phyloP scores from a whole-genome alignment of 2,888 invertebrate genomes.

The Branchipolynoe longqiensis region DNA sequence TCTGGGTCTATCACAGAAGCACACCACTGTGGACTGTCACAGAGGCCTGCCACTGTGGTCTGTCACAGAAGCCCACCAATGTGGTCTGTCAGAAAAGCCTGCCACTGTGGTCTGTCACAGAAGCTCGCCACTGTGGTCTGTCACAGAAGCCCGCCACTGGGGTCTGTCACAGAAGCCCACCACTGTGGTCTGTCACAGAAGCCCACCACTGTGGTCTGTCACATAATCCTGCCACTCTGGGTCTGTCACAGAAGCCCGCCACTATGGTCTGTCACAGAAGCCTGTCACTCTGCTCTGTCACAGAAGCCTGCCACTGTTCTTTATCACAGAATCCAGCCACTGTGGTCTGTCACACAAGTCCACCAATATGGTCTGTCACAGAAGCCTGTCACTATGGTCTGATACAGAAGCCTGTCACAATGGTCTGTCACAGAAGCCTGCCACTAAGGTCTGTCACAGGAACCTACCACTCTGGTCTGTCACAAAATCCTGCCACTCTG shows the following conservation, averaged over 20 bases:
- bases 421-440: not conserved
- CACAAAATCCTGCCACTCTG: not conserved
- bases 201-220: not conserved
- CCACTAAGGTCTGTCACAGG: not conserved
- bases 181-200: not conserved
- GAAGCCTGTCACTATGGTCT: not conserved
- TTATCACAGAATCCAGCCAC: not conserved
- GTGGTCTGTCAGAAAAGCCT: too few relatives aligned
- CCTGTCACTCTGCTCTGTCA: not conserved
- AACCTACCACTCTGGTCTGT: not conserved
- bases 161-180: not conserved
- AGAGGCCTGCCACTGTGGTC: not conserved
- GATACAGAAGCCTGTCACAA: not conserved
- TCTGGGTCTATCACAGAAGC: too few relatives aligned
- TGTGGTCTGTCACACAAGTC: not conserved
- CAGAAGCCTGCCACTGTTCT: not conserved
- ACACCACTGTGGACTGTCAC: too few relatives aligned
- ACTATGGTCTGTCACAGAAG: not conserved
- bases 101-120: not conserved
- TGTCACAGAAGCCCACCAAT: not conserved
- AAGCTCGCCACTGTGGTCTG: not conserved
- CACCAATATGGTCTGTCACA: not conserved
- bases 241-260: not conserved
- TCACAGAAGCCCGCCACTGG: not conserved
- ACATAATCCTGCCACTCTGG: too few relatives aligned